Evolutionary conservation across 1,140 invertebrate species (phyloP).

Genomic region (Panagrolaimus sp.): DNA sequence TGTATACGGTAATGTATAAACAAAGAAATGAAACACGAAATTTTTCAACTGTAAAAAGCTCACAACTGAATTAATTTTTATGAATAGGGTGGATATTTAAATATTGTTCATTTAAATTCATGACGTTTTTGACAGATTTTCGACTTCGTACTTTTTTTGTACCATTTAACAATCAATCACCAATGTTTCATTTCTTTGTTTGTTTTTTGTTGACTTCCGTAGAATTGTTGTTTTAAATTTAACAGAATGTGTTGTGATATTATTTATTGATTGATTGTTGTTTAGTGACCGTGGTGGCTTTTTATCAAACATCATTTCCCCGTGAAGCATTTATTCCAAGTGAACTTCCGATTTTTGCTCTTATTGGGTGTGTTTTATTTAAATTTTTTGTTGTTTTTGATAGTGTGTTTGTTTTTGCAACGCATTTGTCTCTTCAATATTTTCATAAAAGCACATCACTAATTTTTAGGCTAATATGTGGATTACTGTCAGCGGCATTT

Average conservation of each 20-base stretch:
- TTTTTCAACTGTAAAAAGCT: too few relatives aligned
- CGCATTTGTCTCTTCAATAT: conserved; percentile 1
- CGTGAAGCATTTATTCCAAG: conserved; percentile 88
- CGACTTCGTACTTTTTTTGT: conserved; percentile 2
- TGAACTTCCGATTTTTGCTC: conserved; percentile 84
- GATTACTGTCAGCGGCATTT: conserved; percentile 82
- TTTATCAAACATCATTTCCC: conserved; percentile 87
- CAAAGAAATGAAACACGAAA: background rate
- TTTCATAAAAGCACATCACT: background rate
- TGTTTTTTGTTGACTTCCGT: too few relatives aligned
- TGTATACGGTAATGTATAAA: background rate
- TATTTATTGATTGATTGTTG: conserved; percentile 18
- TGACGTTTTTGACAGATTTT: too few relatives aligned
- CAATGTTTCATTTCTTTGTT: too few relatives aligned
- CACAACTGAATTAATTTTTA: too few relatives aligned
- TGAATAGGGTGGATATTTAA: too few relatives aligned
- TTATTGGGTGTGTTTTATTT: conserved; percentile 73
- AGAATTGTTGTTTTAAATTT: too few relatives aligned
- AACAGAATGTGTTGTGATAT: too few relatives aligned
- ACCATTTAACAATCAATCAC: background rate
- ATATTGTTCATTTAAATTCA: too few relatives aligned
- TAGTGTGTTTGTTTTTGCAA: too few relatives aligned
- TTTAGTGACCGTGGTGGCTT: conserved; percentile 82
- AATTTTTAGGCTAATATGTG: conserved; percentile 71
- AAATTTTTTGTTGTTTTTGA: too few relatives aligned